Evolutionary conservation across 2,888 invertebrate genomes (phyloP), one percentile per base, ranked within the genome.

Genomic region (Volucella bombylans): DNA sequence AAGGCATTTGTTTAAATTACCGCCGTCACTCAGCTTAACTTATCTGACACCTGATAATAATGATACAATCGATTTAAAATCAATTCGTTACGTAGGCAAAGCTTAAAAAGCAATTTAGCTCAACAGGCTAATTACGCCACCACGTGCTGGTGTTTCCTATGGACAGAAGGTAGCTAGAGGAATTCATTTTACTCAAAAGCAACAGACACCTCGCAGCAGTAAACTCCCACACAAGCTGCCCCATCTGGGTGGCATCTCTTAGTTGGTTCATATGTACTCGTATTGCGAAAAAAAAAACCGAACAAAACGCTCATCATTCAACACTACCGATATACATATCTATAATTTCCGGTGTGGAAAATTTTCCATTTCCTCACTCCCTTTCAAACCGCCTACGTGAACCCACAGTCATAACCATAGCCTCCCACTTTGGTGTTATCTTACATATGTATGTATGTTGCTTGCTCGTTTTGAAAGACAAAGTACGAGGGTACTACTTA

Each of bases 281-380:
- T 12, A 47, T 71, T 71, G 71, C 49, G 18, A 67, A 73, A 72
- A 72, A 72, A 65, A 31, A 31, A 31, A 1, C 3, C n/a, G n/a
- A 23, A 23, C 1, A 23, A 23, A 23, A 23, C 23, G 18, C 18
- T 23, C 18, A 23, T 6, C 31, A 31, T 61, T 54, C 55, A 54
- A 45, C 43, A 52, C 47, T 54, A n/a, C n/a, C n/a, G n/a, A n/a
- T n/a, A n/a, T n/a, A n/a, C n/a, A n/a, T n/a, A 54, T 59, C 77
- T 71, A 47, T 38, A 65, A 14, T 71, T 69, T 65, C 64, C 50
- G 31, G 31, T 47, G 45, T 41, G 43, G 82, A 59, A 79, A 79
- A 74, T 59, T 83, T 73, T 79, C 79, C 54, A 74, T 74, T 83
- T 79, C 65, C 74, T 39, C 41, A 41, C 54, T 52, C 49, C 52